These are phyloP conservation scores for Theodoxus fluviatilis DNA, from an alignment of 2,888 invertebrate species.

Conservation along the genomic window DNA sequence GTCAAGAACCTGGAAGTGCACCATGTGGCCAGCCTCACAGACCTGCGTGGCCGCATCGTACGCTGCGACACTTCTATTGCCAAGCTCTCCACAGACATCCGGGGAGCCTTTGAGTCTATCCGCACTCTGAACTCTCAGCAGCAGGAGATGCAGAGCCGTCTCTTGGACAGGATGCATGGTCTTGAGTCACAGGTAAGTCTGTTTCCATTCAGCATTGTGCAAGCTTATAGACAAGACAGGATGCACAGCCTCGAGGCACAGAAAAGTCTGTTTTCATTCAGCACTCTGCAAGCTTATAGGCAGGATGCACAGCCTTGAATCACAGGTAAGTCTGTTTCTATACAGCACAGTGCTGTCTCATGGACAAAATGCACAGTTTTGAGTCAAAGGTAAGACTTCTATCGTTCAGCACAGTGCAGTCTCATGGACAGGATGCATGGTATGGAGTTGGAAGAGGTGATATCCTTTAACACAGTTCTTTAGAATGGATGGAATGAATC, in stretches of 20 bases:
- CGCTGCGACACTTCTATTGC: slow-evolving; percentile 62
- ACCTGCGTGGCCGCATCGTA: slow-evolving; percentile 62
- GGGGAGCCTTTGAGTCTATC: slow-evolving; percentile 51
- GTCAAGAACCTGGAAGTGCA: slow-evolving; percentile 63
- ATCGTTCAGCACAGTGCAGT: too few species aligned
- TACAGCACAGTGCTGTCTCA: slow-evolving; percentile 45
- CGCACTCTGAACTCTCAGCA: slow-evolving; percentile 50
- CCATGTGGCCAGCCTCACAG: slow-evolving; percentile 62
- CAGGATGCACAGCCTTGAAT: too few species aligned
- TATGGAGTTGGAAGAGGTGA: too few species aligned
- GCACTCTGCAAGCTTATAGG: too few species aligned
- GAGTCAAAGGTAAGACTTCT: slow-evolving; percentile 58
- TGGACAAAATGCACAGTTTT: slow-evolving; percentile 54
- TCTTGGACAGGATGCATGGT: slow-evolving; percentile 54
- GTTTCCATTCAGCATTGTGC: too few species aligned
- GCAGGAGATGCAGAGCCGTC: slow-evolving; percentile 46
- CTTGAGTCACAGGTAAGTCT: slow-evolving; percentile 57
- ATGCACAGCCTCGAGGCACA: too few species aligned
- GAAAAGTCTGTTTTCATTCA: too few species aligned
- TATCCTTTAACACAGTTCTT: too few species aligned
- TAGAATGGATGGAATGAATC: too few species aligned
- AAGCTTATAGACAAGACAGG: too few species aligned
- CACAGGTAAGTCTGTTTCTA: too few species aligned
- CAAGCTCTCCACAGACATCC: slow-evolving; percentile 56
- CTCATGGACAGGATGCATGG: slow-evolving; percentile 54